Evolutionary conservation across 2,888 invertebrate genomes (phyloP), one percentile per base, ranked within the genome.

Genomic region (Altica lythri): DNA sequence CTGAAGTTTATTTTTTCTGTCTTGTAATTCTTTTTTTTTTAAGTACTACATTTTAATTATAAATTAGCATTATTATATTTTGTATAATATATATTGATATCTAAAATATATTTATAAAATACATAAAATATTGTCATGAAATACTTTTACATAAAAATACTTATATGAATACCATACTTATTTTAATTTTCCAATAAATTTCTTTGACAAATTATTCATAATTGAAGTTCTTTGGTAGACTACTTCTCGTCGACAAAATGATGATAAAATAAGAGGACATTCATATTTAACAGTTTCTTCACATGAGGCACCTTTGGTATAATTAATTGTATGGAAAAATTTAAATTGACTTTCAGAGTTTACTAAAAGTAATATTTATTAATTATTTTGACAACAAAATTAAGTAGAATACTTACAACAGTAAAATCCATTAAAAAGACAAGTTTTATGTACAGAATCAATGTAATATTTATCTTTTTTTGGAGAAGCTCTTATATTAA

Each of bases 381-480:
- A n/a, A n/a, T n/a, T n/a, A n/a, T n/a, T n/a, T n/a, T n/a, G 22
- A 22, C 34, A 10, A 34, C 2, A 5, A 29, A n/a, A n/a, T 29
- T 8, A 18, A 40, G 43, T 48, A 25, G 10, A 32, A 46, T 40
- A 80, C 84, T 82, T 77, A 87, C 87, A 74, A 63, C 87, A 87
- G 61, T 79, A 78, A 16, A 80, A 68, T 46, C 79, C 79, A 8
- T 72, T 67, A 10, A 84, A 75, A 61, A 87, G 82, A 66, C 88
- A 89, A 1, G 86, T 86, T 40, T 73, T 76, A 66, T 88, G 88
- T 2, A 74, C 77, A 0, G 87, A 87, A 59, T 78, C 75, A 47
- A 88, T 84, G 22, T 79, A 67, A 71, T 79, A 86, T 4, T 75
- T 74, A 37, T 78, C 71, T 8, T 75, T 76, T 45, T 72, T 64